Base-by-base conservation (phyloP, 2,888 invertebrate genomes). In the Phania funesta region DNA sequence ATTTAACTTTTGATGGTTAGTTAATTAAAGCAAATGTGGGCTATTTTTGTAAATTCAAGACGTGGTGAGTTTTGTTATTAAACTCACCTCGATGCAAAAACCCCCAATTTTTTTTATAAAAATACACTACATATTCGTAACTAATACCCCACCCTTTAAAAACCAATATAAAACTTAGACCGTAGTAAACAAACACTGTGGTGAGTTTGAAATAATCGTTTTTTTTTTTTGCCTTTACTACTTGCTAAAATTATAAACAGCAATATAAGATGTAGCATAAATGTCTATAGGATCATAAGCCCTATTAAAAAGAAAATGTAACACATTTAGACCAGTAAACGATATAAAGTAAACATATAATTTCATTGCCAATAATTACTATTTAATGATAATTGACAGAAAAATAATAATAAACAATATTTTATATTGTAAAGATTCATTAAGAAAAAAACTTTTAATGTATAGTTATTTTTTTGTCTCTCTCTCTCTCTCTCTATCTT, bases 381-480 rank as follows among this genome's bases (percentile, higher is more conserved):
- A 73, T 67, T 78, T 78, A 79, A 68, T 56, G 68, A 65, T 70
- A 67, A 62, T 52, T 54, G 58, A 58, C 77, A 64, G 24, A 50
- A 68, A 60, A 60, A 62, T 32, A 7, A 16, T 41, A n/a, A 13
- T 18, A 68, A 11, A 82, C 22, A 75, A 70, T 65, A 79, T 83
- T 85, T 87, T 81, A 85, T 87, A 62, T 60, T 73, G 48, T 58
- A 52, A 26, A 68, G 16, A 46, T 58, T 24, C 48, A 13, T 32
- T 38, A 65, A 68, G 24, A 46, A 73, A 60, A 13, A 35, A 13
- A 32, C 22, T 32, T 60, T 62, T 44, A 73, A 48, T 56, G 54
- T 62, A 48, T 77, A 81, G 62, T 52, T 73, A n/a, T n/a, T n/a
- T n/a, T n/a, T n/a, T n/a, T n/a, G n/a, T n/a, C n/a, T n/a, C n/a